Evolutionary conservation across 1,140 invertebrate genomes (phyloP).

Genomic region (Diachasma alloeum): DNA sequence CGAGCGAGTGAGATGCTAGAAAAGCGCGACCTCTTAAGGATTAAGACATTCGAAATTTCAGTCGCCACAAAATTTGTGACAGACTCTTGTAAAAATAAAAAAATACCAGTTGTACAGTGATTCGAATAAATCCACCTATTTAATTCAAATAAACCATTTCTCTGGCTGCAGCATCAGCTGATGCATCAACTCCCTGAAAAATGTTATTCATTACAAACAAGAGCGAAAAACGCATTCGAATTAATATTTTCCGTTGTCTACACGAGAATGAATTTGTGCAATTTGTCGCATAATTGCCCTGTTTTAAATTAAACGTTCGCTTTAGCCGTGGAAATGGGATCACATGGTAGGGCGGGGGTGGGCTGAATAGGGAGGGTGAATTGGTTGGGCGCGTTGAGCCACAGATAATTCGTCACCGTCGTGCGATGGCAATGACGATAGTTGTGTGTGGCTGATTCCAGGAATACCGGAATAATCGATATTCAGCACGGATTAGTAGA

Average conservation of each 20-base stretch:
- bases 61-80: too few relatives aligned
- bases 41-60: too few relatives aligned
- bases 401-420: slow-evolving; percentile 2
- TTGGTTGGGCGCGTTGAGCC: background rate
- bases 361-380: background rate
- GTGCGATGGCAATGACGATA: background rate
- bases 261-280: background rate
- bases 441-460: slow-evolving; percentile 4
- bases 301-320: background rate
- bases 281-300: background rate
- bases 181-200: too few relatives aligned
- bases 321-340: background rate
- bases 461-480: background rate
- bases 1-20: too few relatives aligned
- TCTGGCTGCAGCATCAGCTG: too few relatives aligned
- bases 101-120: too few relatives aligned
- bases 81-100: too few relatives aligned
- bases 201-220: too few relatives aligned
- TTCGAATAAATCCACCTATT: too few relatives aligned
- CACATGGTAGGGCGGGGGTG: background rate
- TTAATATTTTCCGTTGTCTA: background rate
- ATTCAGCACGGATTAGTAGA: slow-evolving; percentile 2
- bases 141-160: too few relatives aligned
- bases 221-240: background rate
- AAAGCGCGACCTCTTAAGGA: too few relatives aligned